phyloP scores from a whole-genome alignment of 2,888 invertebrate species.

The Cataglyphis livida region DNA sequence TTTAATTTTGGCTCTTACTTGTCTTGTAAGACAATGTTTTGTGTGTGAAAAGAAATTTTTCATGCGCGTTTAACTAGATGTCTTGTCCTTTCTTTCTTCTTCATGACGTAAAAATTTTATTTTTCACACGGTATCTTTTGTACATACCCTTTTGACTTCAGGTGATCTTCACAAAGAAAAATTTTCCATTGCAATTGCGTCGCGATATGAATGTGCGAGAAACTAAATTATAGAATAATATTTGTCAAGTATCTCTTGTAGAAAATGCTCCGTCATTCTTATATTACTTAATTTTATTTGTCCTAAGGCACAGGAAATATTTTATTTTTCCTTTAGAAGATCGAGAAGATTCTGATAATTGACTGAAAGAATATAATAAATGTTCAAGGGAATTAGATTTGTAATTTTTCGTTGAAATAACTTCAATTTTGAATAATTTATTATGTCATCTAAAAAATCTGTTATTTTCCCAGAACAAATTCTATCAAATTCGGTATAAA shows the following conservation, averaged over 20 bases:
- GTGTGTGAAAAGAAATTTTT: background rate
- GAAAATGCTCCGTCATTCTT: background rate
- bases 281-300: constrained; percentile 5
- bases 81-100: background rate
- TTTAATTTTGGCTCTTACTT: background rate
- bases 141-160: background rate
- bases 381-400: background rate
- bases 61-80: background rate
- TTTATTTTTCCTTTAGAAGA: background rate
- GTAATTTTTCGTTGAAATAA: background rate
- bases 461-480: background rate
- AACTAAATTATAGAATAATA: constrained; percentile 3
- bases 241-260: background rate
- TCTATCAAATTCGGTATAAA: background rate
- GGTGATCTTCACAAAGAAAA: background rate
- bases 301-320: background rate
- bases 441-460: background rate
- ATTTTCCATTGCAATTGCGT: background rate
- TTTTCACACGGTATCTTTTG: background rate
- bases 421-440: background rate
- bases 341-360: background rate
- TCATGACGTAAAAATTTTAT: background rate
- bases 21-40: background rate
- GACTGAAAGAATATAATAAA: background rate
- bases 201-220: background rate